These are phyloP conservation scores for Drosophila repleta DNA, from an alignment of 1,140 invertebrate genomes.

Conservation along the genomic window DNA sequence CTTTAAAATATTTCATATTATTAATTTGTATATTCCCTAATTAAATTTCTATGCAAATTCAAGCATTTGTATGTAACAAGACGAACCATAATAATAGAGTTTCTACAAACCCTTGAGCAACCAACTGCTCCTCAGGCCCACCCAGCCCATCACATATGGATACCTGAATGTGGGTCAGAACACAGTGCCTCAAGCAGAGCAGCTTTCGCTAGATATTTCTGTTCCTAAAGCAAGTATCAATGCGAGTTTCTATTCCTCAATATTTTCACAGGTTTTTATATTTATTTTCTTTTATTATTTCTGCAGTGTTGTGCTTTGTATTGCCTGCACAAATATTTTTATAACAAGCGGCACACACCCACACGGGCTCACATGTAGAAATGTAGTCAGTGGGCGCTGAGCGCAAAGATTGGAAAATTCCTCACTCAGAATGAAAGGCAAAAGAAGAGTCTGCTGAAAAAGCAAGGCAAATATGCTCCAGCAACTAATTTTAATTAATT, in stretches of 20 bases:
- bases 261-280: slow-evolving; percentile 7
- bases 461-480: slow-evolving; percentile 62
- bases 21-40: too few species aligned
- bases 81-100: too few species aligned
- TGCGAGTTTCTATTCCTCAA: slow-evolving; percentile 5
- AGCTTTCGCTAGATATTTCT: slow-evolving; percentile 26
- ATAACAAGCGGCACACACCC: slow-evolving; percentile 28
- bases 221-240: slow-evolving; percentile 2
- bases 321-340: slow-evolving; percentile 59
- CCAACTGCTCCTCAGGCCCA: not conserved
- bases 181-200: not conserved
- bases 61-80: too few species aligned
- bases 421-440: slow-evolving; percentile 26
- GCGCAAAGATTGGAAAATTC: slow-evolving; percentile 48
- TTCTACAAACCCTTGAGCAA: not conserved
- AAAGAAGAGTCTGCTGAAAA: slow-evolving; percentile 49
- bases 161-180: slow-evolving; percentile 8
- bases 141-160: not conserved
- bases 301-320: slow-evolving; percentile 31
- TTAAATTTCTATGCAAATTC: not conserved
- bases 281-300: slow-evolving; percentile 11
- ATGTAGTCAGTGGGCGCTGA: slow-evolving; percentile 30
- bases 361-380: not conserved
- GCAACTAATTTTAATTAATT: slow-evolving; percentile 80
- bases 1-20: not conserved